Conservation (phyloP, 1,140 invertebrate species). For the Drosophila navojoa region DNA sequence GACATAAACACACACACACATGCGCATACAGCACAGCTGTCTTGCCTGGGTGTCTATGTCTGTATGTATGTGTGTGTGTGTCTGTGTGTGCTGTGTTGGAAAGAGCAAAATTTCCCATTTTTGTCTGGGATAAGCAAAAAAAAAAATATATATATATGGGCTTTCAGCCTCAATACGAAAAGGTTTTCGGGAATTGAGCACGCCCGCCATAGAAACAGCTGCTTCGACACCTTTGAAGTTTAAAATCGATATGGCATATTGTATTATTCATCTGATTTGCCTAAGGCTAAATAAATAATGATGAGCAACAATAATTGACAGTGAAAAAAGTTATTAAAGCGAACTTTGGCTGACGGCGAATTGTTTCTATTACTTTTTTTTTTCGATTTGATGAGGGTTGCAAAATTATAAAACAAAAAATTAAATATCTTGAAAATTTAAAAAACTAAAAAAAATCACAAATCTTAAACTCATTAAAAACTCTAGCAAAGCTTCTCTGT, state of each 20-base stretch:
- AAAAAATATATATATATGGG: conserved; percentile 11
- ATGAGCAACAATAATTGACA: too few relatives aligned
- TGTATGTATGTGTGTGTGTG: conserved; percentile 49
- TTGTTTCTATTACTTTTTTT: too few relatives aligned
- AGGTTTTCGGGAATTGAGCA: too few relatives aligned
- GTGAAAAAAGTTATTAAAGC: too few relatives aligned
- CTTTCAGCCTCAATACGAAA: background rate
- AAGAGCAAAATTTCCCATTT: conserved; percentile 37
- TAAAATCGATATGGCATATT: conserved; percentile 6
- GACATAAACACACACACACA: background rate
- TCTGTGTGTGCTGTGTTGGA: conserved; percentile 44
- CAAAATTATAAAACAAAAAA: too few relatives aligned
- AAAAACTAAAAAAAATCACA: too few relatives aligned
- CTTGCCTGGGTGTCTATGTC: conserved; percentile 60
- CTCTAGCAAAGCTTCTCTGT: too few relatives aligned
- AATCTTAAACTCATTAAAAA: too few relatives aligned
- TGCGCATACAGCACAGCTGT: conserved; percentile 13
- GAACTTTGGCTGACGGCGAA: too few relatives aligned
- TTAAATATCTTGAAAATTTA: too few relatives aligned
- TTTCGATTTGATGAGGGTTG: too few relatives aligned
- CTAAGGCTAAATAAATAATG: too few relatives aligned
- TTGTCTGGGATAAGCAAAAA: conserved; percentile 12
- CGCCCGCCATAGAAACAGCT: background rate
- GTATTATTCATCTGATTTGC: background rate
- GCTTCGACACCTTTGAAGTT: background rate